phyloP scores from a whole-genome alignment of 2,888 invertebrate species.

The Perizoma affinitatum region DNA sequence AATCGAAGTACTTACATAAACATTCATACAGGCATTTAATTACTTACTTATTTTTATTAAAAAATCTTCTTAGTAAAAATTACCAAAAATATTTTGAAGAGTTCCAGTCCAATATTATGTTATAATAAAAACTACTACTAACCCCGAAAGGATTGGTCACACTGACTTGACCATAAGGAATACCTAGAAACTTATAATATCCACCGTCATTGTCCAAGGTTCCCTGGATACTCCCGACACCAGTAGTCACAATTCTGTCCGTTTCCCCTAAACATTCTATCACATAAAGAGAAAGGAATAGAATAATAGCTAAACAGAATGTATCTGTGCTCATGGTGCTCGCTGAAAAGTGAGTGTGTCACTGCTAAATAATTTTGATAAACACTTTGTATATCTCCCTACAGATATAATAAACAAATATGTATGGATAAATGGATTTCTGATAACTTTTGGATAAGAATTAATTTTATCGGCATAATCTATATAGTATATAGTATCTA shows the following conservation, averaged over 20 bases:
- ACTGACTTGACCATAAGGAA: slow-evolving; percentile 51
- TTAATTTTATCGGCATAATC: not conserved
- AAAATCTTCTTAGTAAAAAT: too few species aligned
- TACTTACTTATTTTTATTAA: too few species aligned
- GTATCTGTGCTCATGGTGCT: slow-evolving; percentile 15
- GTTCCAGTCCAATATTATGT: not conserved
- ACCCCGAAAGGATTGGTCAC: slow-evolving; percentile 52
- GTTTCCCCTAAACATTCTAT: slow-evolving; percentile 17
- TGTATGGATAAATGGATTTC: not conserved
- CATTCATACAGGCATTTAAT: too few species aligned
- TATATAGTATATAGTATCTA: too few species aligned
- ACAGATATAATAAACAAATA: not conserved
- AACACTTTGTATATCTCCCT: not conserved
- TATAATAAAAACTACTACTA: slow-evolving; percentile 30
- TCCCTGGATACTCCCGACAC: slow-evolving; percentile 46
- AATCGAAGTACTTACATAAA: too few species aligned
- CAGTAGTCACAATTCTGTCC: slow-evolving; percentile 41
- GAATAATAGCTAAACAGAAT: slow-evolving; percentile 11
- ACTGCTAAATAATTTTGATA: not conserved
- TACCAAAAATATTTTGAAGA: too few species aligned
- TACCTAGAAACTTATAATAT: slow-evolving; percentile 52
- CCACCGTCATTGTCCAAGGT: slow-evolving; percentile 45
- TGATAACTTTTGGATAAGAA: not conserved
- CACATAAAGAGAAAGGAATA: slow-evolving; percentile 14
- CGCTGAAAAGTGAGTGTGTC: not conserved